These are phyloP conservation scores for Motacilla alba DNA, from an alignment of 2,113 vertebrate genomes.

Conservation along the genomic window DNA sequence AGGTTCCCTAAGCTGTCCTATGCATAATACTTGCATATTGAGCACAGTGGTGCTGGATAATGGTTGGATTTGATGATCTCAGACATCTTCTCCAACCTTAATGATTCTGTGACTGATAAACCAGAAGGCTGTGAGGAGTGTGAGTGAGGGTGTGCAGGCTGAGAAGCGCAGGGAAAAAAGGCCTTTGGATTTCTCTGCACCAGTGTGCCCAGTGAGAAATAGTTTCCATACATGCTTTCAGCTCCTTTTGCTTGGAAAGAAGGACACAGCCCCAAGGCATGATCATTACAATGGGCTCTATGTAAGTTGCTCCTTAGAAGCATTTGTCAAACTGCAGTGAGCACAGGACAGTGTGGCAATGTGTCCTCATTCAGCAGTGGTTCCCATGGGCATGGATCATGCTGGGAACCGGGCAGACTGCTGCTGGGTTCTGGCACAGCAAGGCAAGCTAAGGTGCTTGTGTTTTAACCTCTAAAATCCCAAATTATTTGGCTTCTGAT, in stretches of 20 bases:
- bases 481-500: not conserved
- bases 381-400: not conserved
- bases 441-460: not conserved
- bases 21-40: not conserved
- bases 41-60: not conserved
- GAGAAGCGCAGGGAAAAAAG: not conserved
- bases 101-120: not conserved
- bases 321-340: not conserved
- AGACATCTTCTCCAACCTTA: not conserved
- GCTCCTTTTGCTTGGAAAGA: conserved; percentile 5
- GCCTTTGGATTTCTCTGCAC: not conserved
- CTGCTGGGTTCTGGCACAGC: not conserved
- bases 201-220: not conserved
- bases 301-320: not conserved
- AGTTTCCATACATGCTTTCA: conserved; percentile 37
- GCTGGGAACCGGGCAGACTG: not conserved
- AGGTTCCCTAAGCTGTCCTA: not conserved
- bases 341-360: not conserved
- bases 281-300: not conserved
- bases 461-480: not conserved
- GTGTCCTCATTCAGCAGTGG: not conserved
- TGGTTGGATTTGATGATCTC: not conserved
- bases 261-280: not conserved
- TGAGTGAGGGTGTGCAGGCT: not conserved
- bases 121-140: not conserved